phyloP scores from a whole-genome alignment of 2,113 vertebrate species.

The Hemibagrus wyckioides region DNA sequence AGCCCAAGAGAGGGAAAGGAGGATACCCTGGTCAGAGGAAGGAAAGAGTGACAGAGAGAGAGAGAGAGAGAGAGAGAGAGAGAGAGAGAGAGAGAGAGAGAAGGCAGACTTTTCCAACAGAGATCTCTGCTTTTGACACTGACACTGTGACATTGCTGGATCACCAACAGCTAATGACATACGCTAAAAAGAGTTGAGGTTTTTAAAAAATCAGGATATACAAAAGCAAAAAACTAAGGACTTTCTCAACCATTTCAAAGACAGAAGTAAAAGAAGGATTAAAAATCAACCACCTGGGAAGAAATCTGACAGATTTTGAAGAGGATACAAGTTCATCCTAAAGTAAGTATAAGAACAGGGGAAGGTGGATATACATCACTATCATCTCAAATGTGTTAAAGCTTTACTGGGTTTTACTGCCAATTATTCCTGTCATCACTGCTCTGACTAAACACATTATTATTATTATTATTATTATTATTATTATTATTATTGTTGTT shows the following conservation, averaged over 20 bases:
- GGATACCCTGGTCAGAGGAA: constrained; percentile 56
- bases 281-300: neutral
- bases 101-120: neutral
- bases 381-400: neutral
- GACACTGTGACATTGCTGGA: neutral
- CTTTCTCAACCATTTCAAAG: neutral
- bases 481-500: neutral
- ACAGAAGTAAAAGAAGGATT: neutral
- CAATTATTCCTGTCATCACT: neutral
- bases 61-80: constrained; percentile 14
- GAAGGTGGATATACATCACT: neutral
- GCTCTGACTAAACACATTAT: neutral
- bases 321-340: neutral
- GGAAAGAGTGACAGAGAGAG: constrained; percentile 56
- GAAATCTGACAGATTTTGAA: neutral
- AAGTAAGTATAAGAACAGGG: neutral
- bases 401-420: neutral
- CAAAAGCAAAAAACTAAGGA: neutral
- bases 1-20: constrained; percentile 58
- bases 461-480: neutral
- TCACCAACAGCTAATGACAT: constrained; percentile 2
- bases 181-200: neutral
- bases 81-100: constrained; percentile 37
- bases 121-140: neutral
- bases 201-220: neutral